Conservation (phyloP, 1,140 invertebrate genomes). For the Drosophila eugracilis region DNA sequence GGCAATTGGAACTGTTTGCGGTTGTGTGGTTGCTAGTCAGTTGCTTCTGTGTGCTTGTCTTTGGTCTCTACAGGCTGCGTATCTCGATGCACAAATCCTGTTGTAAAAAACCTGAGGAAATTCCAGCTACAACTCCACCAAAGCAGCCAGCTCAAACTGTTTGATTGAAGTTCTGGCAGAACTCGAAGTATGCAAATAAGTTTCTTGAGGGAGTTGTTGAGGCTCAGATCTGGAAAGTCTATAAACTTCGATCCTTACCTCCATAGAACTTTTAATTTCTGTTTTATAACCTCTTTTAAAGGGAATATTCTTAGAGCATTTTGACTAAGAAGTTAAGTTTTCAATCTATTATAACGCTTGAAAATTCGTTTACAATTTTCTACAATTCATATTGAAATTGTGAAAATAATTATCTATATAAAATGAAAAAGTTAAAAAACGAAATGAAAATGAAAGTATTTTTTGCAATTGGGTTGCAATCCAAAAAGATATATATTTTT, state of each 20-base stretch:
- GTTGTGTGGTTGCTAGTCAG: conserved; percentile 54
- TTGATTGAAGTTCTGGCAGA: conserved; percentile 12
- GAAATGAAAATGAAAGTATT: too few species aligned
- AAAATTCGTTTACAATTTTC: too few species aligned
- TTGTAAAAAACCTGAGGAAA: conserved; percentile 19
- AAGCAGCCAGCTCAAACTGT: conserved; percentile 8
- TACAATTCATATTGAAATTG: neutral
- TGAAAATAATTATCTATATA: too few species aligned
- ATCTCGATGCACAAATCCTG: conserved; percentile 37
- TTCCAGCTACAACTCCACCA: conserved; percentile 7
- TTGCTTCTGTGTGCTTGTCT: conserved; percentile 57
- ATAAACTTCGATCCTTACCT: neutral
- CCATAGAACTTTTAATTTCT: neutral
- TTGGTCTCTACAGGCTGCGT: conserved; percentile 55
- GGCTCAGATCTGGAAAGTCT: neutral
- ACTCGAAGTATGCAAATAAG: too few species aligned
- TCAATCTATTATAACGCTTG: neutral
- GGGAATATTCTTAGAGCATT: neutral
- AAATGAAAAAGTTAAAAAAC: too few species aligned
- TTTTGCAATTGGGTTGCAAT: too few species aligned
- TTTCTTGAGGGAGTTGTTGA: neutral
- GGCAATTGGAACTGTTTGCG: conserved; percentile 62
- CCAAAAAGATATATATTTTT: too few species aligned
- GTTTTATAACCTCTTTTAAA: too few species aligned
- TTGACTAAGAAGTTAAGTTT: neutral